Evolutionary conservation across 1,140 invertebrate species (phyloP).

Genomic region (Drosophila takahashii): DNA sequence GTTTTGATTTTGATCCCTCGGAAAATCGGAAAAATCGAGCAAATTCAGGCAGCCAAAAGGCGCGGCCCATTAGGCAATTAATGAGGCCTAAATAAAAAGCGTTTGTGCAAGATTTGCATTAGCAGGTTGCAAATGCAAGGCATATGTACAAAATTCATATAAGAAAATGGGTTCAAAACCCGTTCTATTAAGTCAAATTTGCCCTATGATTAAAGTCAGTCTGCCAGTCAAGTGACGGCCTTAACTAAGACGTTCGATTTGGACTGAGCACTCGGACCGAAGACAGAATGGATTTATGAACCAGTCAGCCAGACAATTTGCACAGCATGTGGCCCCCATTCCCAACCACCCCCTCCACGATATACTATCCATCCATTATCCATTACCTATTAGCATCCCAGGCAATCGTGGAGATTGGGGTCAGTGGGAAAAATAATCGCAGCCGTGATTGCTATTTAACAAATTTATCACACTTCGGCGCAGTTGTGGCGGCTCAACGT

Average conservation of each 20-base stretch:
- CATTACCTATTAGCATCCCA: conserved; percentile 31
- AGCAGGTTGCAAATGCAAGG: conserved; percentile 23
- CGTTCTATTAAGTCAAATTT: conserved; percentile 53
- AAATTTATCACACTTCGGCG: conserved; percentile 50
- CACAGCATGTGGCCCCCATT: conserved; percentile 63
- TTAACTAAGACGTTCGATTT: conserved; percentile 64
- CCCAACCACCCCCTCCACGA: neutral
- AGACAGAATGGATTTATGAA: conserved; percentile 52
- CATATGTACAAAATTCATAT: neutral
- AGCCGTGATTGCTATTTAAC: conserved; percentile 37
- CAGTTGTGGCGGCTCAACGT: conserved; percentile 40
- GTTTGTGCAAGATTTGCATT: conserved; percentile 37
- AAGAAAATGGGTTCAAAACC: conserved; percentile 26
- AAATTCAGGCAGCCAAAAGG: conserved; percentile 21
- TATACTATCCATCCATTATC: neutral
- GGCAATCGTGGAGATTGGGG: conserved; percentile 27
- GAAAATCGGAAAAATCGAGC: neutral
- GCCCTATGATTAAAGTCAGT: conserved; percentile 74
- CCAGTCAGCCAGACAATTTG: conserved; percentile 63
- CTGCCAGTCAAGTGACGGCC: conserved; percentile 55
- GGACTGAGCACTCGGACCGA: conserved; percentile 29
- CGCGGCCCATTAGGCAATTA: conserved; percentile 79
- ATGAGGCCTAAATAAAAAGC: conserved; percentile 62
- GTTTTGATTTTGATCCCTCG: conserved; percentile 18
- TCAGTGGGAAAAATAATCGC: conserved; percentile 46